Conservation (phyloP, 2,888 invertebrate genomes). For the Marronus borbonicus region DNA sequence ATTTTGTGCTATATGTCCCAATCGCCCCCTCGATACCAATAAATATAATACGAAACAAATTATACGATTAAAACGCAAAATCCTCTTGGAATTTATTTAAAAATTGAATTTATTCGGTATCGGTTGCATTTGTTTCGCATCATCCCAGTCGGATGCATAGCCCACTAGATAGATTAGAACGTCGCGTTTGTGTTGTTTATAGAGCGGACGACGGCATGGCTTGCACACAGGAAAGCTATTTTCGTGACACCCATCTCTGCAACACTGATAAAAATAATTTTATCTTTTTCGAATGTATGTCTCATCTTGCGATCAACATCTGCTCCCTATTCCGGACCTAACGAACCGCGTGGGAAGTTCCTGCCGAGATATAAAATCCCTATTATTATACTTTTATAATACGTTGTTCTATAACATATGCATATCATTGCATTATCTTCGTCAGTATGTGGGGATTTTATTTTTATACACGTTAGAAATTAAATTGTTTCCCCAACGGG, state of each 20-base stretch:
- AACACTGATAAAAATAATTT: conserved; percentile 66
- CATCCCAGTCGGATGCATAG: no score
- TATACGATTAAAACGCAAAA: no score
- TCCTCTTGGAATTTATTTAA: no score
- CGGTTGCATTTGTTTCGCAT: no score
- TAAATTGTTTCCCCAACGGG: neutral
- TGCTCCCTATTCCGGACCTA: conserved; percentile 53
- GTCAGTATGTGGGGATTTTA: neutral
- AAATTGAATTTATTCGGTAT: no score
- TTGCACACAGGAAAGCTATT: conserved; percentile 55
- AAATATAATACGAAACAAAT: no score
- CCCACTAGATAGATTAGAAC: conserved; percentile 36
- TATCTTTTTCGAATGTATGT: conserved; percentile 62
- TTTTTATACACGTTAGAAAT: neutral
- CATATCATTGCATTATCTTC: neutral
- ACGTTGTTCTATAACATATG: neutral
- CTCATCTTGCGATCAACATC: conserved; percentile 58
- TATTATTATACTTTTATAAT: conserved; percentile 8
- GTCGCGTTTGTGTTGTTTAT: conserved; percentile 34
- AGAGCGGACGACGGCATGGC: neutral
- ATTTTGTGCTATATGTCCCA: no score
- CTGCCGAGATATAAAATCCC: neutral
- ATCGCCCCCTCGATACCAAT: no score
- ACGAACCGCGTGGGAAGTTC: conserved; percentile 61
- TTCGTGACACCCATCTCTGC: conserved; percentile 57